Percentiles rank a stretch among this genome's conserved stretches.
phyloP scores from a whole-genome alignment of 92 coral and sea anemone genomes.

The Umimayanthus kanabou region DNA sequence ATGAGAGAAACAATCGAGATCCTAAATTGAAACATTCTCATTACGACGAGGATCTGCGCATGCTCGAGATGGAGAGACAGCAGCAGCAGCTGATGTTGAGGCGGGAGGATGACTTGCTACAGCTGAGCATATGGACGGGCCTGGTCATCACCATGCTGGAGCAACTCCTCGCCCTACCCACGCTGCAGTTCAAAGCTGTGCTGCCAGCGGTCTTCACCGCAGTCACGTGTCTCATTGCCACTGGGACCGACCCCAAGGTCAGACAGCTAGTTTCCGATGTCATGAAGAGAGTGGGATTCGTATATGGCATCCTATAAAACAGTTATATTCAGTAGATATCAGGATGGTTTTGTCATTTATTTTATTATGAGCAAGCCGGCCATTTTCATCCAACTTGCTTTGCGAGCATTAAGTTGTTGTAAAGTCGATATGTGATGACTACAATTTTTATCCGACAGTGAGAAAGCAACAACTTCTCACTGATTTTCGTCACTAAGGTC shows the following conservation, averaged over 20 bases:
- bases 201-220: conserved; percentile 99
- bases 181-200: conserved; percentile 98
- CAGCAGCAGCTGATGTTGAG: conserved; percentile 63
- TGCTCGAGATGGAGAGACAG: conserved; percentile 84
- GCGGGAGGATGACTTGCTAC: conserved; percentile 89
- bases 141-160: conserved; percentile 92
- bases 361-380: not conserved
- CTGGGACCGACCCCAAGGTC: conserved; percentile 91
- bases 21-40: conserved; percentile 56
- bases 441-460: not conserved
- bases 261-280: conserved; percentile 95
- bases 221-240: conserved; percentile 89
- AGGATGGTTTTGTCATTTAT: not conserved
- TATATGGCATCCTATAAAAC: conserved; percentile 89
- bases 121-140: conserved; percentile 92
- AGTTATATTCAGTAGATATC: not conserved
- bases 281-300: conserved; percentile 89
- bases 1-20: conserved; percentile 63
- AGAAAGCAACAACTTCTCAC: not conserved
- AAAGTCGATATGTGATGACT: not conserved
- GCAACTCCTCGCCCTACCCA: conserved; percentile 87
- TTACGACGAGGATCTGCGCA: conserved; percentile 87
- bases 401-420: not conserved
- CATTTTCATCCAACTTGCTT: not conserved
- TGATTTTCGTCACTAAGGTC: not conserved